Evolutionary conservation across 2,888 invertebrate species (phyloP), one percentile per base, ranked within the genome.

Genomic region (Bhutanitis thaidina): DNA sequence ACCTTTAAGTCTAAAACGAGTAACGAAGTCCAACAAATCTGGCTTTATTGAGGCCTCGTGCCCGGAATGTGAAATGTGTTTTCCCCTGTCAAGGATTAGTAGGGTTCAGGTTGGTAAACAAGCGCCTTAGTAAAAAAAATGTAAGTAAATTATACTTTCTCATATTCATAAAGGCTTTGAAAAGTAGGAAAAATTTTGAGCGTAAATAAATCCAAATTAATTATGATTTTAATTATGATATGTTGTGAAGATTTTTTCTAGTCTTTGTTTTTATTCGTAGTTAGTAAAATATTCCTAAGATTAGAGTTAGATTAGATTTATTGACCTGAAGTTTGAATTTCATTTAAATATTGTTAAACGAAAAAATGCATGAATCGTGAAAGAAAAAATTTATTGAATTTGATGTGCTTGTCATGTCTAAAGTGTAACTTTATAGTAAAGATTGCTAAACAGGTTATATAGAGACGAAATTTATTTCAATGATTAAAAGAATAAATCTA

Each of bases 1-100:
- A 14, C 46, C 37, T 30, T 30, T 29, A 30, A 25, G 30, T 46
- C 34, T 52, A 35, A 40, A 52, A 30, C 30, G 25, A 43, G 37
- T 41, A 41, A 32, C 45, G 25, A 46, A 46, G 36, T 46, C 41
- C 25, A 41, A 46, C 51, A 52, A 52, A 52, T 52, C 46, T 41
- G 45, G 41, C 30, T 52, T 52, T 52, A 52, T 52, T 52, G 46
- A 45, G 45, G 41, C 35, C 36, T 46, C 46, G 41, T 52, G 51
- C 25, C 15, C 25, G 32, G 41, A 51, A 46, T 46, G 41, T 46
- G 15, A 41, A 52, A 52, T 41, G 41, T 30, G 25, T 52, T 52
- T 40, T 30, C 29, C 45, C 39, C 38, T 9, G 43, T 12, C 43
- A 12, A 37, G 43, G 49, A 20, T 49, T 49, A 29, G 37, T 30